phyloP scores from a whole-genome alignment of 2,797 vertebrate genomes.

The Gymnothorax reevesii region DNA sequence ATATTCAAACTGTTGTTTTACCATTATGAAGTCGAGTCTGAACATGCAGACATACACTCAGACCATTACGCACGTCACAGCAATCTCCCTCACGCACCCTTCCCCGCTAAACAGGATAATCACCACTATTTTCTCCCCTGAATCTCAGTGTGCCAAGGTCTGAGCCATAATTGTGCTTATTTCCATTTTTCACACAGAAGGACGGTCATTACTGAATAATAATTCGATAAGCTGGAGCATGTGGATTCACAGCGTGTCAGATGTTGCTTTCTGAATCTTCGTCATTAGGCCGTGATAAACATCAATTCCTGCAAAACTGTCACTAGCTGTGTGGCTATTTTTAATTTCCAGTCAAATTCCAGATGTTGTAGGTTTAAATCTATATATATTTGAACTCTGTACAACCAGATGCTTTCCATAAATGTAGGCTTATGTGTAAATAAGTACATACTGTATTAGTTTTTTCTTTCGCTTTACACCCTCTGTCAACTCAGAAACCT shows the following conservation, averaged over 20 bases:
- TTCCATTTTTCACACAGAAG: slow-evolving; percentile 16
- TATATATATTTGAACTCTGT: neutral
- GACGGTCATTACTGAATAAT: neutral
- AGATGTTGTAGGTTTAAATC: neutral
- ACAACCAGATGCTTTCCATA: neutral
- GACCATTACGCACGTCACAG: neutral
- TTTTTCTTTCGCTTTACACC: too few species aligned
- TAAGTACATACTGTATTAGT: neutral
- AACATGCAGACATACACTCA: neutral
- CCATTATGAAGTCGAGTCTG: neutral
- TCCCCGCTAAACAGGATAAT: neutral
- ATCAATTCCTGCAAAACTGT: neutral
- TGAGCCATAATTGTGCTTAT: neutral
- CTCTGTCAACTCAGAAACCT: too few species aligned
- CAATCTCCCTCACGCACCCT: neutral
- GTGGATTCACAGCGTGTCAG: neutral
- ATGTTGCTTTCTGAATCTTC: neutral
- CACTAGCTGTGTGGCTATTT: neutral
- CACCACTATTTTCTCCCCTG: neutral
- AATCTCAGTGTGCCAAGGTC: neutral
- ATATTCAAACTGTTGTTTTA: neutral
- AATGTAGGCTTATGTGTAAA: neutral
- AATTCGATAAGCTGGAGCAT: neutral
- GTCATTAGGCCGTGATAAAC: neutral
- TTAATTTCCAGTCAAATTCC: neutral